These are phyloP conservation scores for Lutjanus argentimaculatus DNA, from an alignment of 2,797 vertebrate genomes.

Conservation along the genomic window DNA sequence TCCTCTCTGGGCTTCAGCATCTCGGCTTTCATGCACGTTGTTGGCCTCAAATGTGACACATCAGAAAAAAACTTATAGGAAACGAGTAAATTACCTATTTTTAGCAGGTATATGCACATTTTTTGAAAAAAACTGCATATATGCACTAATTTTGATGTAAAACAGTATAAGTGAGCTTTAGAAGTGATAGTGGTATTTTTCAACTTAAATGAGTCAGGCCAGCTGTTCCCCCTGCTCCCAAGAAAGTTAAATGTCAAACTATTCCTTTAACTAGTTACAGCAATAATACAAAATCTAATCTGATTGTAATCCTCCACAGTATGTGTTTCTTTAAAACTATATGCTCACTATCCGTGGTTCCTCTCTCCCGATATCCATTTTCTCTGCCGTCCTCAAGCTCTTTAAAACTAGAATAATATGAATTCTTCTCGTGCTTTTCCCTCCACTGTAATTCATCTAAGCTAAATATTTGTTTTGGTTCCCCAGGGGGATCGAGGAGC, in stretches of 20 bases:
- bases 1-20: too few relatives aligned
- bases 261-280: not conserved
- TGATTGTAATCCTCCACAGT: not conserved
- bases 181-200: not conserved
- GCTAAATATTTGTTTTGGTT: constrained; percentile 83
- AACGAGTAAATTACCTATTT: too few relatives aligned
- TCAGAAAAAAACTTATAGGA: too few relatives aligned
- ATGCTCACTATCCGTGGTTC: not conserved
- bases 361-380: constrained; percentile 12
- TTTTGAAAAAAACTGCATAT: too few relatives aligned
- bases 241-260: not conserved
- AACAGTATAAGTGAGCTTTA: not conserved
- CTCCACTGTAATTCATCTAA: constrained; percentile 77
- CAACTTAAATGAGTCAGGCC: too few relatives aligned
- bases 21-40: too few relatives aligned
- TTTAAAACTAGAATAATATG: constrained; percentile 29
- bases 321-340: not conserved
- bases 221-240: not conserved
- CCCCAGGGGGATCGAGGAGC: constrained; percentile 94
- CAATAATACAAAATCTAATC: not conserved
- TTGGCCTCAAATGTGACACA: too few relatives aligned
- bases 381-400: constrained; percentile 13
- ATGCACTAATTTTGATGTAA: too few relatives aligned
- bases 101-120: too few relatives aligned
- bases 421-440: constrained; percentile 53